Evolutionary conservation across 2,888 invertebrate genomes (phyloP).

Genomic region (Shargacucullia verbasci): DNA sequence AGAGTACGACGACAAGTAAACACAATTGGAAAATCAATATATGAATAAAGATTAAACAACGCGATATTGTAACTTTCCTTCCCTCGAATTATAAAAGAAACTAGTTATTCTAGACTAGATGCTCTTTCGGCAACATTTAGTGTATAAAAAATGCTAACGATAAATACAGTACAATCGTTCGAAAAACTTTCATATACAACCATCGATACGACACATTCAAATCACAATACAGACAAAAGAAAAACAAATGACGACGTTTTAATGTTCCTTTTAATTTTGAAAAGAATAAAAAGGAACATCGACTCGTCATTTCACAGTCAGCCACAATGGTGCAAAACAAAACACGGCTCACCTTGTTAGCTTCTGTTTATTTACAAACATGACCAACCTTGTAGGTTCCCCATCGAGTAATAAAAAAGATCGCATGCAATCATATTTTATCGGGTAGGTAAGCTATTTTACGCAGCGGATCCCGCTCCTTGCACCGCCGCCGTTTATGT

Average conservation of each 20-base stretch:
- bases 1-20: no score
- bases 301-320: background rate
- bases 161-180: no score
- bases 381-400: slow-evolving; percentile 53
- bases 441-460: slow-evolving; percentile 78
- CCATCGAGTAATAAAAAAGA: slow-evolving; percentile 78
- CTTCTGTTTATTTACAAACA: slow-evolving; percentile 60
- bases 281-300: background rate
- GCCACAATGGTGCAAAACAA: slow-evolving; percentile 32
- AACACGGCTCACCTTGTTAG: slow-evolving; percentile 23
- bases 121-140: no score
- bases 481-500: slow-evolving; percentile 66
- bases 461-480: slow-evolving; percentile 65
- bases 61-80: no score
- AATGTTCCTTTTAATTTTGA: no score
- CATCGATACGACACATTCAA: background rate
- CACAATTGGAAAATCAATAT: no score
- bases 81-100: no score
- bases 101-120: no score
- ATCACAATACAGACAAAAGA: background rate
- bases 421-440: slow-evolving; percentile 85
- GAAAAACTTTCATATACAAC: no score
- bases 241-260: no score
- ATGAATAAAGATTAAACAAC: no score
- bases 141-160: no score